A percentile compares a stretch with the other conserved stretches of the same genome.
phyloP scores from a whole-genome alignment of 2,888 invertebrate species.

The Crioceris asparagi region DNA sequence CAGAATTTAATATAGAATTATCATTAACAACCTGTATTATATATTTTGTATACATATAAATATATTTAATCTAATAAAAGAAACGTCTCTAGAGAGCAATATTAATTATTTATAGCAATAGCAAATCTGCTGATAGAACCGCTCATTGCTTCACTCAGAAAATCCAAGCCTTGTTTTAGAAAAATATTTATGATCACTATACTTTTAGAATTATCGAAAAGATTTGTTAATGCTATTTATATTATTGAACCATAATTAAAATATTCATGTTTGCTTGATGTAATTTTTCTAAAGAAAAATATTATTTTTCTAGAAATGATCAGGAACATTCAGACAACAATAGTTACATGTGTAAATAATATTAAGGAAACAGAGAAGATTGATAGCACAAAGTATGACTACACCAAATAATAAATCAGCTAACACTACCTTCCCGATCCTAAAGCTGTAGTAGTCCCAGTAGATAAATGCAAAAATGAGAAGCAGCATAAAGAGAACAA shows the following conservation, averaged over 20 bases:
- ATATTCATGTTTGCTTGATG: no score
- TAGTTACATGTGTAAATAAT: constrained; percentile 42
- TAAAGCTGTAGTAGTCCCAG: constrained; percentile 43
- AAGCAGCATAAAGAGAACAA: constrained; percentile 28
- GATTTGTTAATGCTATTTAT: no score
- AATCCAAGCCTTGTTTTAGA: not conserved
- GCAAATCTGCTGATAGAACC: no score
- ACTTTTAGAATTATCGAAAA: not conserved
- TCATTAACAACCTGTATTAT: no score
- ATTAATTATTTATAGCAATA: no score
- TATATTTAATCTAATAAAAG: no score
- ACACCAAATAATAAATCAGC: constrained; percentile 59
- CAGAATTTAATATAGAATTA: no score
- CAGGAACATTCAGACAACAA: constrained; percentile 17
- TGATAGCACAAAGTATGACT: constrained; percentile 53
- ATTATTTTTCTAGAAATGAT: not conserved
- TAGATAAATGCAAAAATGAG: constrained; percentile 18
- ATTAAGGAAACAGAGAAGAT: constrained; percentile 54
- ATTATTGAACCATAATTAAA: no score
- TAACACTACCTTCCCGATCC: constrained; percentile 75
- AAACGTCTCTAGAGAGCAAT: no score
- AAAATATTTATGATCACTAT: not conserved
- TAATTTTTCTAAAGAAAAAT: not conserved
- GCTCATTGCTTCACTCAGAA: no score
- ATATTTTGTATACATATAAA: no score